Conservation (phyloP, 1,140 invertebrate species). For the Venustaconcha ellipsiformis region DNA sequence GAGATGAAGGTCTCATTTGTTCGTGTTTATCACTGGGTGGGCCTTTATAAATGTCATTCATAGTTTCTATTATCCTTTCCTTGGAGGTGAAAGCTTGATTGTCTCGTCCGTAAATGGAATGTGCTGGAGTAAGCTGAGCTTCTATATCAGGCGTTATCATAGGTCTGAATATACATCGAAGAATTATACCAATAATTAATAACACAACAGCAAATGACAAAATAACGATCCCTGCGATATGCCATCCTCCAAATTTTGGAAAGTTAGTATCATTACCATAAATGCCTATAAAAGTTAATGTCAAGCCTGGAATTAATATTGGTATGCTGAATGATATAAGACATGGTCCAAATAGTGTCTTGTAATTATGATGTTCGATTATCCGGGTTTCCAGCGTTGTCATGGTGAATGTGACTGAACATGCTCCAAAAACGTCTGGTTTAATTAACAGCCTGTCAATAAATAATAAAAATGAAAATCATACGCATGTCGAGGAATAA, state of each 20-base stretch:
- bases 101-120: constrained; percentile 1
- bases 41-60: too few relatives aligned
- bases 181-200: constrained; percentile 21
- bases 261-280: constrained; percentile 24
- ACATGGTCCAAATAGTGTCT: constrained; percentile 30
- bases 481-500: too few relatives aligned
- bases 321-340: constrained; percentile 28
- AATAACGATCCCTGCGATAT: constrained; percentile 19
- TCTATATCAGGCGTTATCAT: constrained; percentile 28
- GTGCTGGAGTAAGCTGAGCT: constrained; percentile 17
- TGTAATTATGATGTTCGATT: constrained; percentile 26
- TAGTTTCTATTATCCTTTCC: too few relatives aligned
- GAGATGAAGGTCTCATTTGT: too few relatives aligned
- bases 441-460: too few relatives aligned
- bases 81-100: too few relatives aligned
- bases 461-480: too few relatives aligned
- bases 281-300: constrained; percentile 25
- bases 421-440: too few relatives aligned
- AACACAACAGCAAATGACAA: constrained; percentile 16
- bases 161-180: constrained; percentile 22
- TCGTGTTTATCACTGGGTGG: too few relatives aligned
- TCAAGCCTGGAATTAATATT: constrained; percentile 20
- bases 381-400: constrained; percentile 13
- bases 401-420: too few relatives aligned
- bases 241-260: constrained; percentile 24